Conservation (phyloP, 1,140 invertebrate genomes). For the Doryteuthis pealeii region DNA sequence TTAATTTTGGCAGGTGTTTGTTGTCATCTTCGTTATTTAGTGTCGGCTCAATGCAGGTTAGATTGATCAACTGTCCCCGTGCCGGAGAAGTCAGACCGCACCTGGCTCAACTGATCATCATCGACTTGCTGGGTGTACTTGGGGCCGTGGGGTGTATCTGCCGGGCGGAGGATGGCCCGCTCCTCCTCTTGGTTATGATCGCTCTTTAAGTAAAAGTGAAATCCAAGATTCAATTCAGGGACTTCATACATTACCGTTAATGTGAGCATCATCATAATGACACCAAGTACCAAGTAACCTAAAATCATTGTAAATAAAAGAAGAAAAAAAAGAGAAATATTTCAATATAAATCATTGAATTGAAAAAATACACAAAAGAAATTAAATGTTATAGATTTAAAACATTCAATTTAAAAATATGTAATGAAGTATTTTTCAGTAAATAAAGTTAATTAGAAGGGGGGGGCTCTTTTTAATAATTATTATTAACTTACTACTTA, state of each 20-base stretch:
- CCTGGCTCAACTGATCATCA: slow-evolving; percentile 28
- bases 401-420: too few species aligned
- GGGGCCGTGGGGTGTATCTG: slow-evolving; percentile 30
- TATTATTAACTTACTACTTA: too few species aligned
- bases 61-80: slow-evolving; percentile 13
- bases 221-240: slow-evolving; percentile 79
- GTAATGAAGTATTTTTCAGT: too few species aligned
- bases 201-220: slow-evolving; percentile 73
- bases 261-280: slow-evolving; percentile 81
- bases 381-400: too few species aligned
- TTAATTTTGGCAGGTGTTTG: too few species aligned
- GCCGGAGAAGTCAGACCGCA: slow-evolving; percentile 9
- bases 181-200: slow-evolving; percentile 65
- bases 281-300: slow-evolving; percentile 77
- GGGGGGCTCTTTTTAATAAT: too few species aligned
- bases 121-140: slow-evolving; percentile 52
- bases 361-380: neutral
- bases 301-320: slow-evolving; percentile 49
- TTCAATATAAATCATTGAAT: neutral
- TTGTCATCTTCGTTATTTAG: too few species aligned
- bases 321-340: slow-evolving; percentile 3
- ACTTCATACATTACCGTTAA: slow-evolving; percentile 84
- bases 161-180: slow-evolving; percentile 35
- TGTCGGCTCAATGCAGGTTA: slow-evolving; percentile 12
- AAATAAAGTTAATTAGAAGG: too few species aligned